A percentile compares a stretch with the other conserved stretches of the same genome.
These are phyloP conservation scores for Hydractinia echinata DNA, from an alignment of 30 jellyfish, hydroid and myxozoan genomes.

Conservation along the genomic window DNA sequence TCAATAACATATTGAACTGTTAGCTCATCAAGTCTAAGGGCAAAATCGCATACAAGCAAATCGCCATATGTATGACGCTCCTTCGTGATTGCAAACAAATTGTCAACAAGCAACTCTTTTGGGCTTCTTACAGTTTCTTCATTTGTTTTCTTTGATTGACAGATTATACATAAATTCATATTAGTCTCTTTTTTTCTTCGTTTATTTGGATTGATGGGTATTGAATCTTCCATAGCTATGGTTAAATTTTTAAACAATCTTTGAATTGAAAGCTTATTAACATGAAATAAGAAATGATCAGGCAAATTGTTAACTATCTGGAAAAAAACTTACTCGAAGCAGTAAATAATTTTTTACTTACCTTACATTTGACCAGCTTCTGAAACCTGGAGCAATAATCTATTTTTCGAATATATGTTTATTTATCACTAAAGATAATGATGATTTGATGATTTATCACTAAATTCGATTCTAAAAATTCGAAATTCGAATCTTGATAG, in stretches of 20 bases:
- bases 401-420: no score
- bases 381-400: no score
- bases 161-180: slow-evolving; percentile 1
- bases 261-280: neutral
- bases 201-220: neutral
- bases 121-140: slow-evolving; percentile 1
- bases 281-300: no score
- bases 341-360: no score
- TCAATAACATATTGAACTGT: neutral
- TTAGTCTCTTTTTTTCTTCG: neutral
- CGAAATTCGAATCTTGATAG: no score
- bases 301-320: no score
- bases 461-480: no score
- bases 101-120: slow-evolving; percentile 7
- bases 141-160: neutral
- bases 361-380: no score
- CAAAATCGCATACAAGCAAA: neutral
- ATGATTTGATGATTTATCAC: no score
- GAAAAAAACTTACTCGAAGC: no score
- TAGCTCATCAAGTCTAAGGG: neutral
- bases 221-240: neutral
- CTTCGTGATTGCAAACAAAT: slow-evolving; percentile 6
- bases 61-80: neutral
- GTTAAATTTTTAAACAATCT: slow-evolving; percentile 2
- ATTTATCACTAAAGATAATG: no score